phyloP scores from a whole-genome alignment of 2,797 vertebrate species.

The Gobionotothen gibberifrons region DNA sequence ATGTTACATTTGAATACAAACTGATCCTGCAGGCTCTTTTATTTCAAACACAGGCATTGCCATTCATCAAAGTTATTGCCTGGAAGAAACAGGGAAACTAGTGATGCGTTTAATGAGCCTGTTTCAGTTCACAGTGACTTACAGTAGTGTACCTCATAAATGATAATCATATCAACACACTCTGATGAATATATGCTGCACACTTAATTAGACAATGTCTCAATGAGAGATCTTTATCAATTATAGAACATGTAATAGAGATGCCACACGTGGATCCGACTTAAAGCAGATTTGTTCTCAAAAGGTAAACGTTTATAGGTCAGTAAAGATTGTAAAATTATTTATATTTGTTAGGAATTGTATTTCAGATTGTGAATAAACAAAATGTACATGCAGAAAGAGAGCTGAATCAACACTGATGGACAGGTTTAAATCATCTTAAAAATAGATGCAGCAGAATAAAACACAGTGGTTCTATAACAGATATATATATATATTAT shows the following conservation, averaged over 20 bases:
- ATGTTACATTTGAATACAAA: conserved; percentile 6
- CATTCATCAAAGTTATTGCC: conserved; percentile 40
- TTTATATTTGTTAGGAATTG: no score
- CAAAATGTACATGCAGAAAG: no score
- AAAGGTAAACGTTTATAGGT: no score
- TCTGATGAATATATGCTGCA: not conserved
- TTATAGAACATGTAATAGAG: not conserved
- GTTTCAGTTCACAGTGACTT: conserved; percentile 43
- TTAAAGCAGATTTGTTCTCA: not conserved
- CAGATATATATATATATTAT: not conserved
- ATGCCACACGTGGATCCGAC: not conserved
- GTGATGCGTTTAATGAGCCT: conserved; percentile 47
- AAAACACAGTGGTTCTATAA: not conserved
- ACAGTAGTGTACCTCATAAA: conserved; percentile 27
- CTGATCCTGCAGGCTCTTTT: conserved; percentile 8
- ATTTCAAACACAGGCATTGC: conserved; percentile 23
- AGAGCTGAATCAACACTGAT: no score
- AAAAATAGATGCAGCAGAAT: not conserved
- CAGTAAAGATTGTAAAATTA: no score
- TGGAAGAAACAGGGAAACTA: conserved; percentile 31
- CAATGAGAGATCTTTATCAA: conserved; percentile 25
- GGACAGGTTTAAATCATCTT: no score
- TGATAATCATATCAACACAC: conserved; percentile 15
- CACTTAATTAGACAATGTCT: not conserved
- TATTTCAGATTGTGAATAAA: no score